Evolutionary conservation across 2,888 invertebrate genomes (phyloP), one percentile per base, ranked within the genome.

Genomic region (Paralinhomoeus sp.): DNA sequence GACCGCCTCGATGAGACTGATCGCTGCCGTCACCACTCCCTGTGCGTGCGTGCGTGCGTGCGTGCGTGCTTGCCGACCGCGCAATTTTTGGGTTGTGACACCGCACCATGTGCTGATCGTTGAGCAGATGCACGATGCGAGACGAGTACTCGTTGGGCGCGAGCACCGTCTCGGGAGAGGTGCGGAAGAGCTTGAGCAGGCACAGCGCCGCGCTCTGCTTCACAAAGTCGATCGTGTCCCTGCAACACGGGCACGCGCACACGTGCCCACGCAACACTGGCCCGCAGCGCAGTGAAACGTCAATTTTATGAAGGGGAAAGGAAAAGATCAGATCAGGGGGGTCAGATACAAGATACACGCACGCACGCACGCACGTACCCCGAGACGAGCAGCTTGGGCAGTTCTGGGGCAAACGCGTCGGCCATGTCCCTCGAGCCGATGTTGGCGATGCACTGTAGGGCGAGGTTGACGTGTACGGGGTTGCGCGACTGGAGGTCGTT

Each of bases 371-470:
- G 5, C 7, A 43, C 47, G 27, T 33, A 57, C 58, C 60, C 93
- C 48, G 93, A 93, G 34, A 99, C 91, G 50, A 99, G 75, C 43
- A 99, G 72, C 66, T 89, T 91, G 48, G 97, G 97, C 64, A 99
- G 89, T 66, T 97, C 97, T 56, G 79, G 80, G 44, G 85, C 83
- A 68, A 97, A 91, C 39, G 89, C 89, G 66, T 97, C 93, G n/a
- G 91, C 93, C 97, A 99, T 99, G 64, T 99, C 97, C 60, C 83
- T 79, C 64, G 87, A 89, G 46, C 97, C 97, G 65, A 99, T 93
- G 67, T 99, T 99, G 43, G 97, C 93, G 62, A 99, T 93, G 67
- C 97, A 99, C 68, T 99, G 93, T 53, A 99, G 72, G 41, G 97
- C 93, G 62, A 99, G 73, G 67, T 91, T 93, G 44, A 97, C 89